Evolutionary conservation across 1,140 invertebrate genomes (phyloP).

Genomic region (Macrobrachium nipponense): DNA sequence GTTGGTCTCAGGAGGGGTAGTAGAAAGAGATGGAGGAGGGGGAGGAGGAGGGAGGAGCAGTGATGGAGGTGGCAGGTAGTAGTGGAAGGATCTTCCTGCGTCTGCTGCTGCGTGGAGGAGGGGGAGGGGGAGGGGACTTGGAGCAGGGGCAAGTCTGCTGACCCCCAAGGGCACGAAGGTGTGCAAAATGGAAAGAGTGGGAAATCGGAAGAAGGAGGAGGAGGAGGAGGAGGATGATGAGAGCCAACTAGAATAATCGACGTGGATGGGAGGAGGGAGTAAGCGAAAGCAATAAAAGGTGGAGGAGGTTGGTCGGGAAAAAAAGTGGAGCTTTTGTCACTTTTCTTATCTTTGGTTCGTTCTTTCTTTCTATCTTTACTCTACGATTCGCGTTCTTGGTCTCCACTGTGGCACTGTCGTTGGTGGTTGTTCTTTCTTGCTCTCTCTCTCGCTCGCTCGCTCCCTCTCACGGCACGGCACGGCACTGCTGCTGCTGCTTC

Average conservation of each 20-base stretch:
- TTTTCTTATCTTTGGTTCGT: neutral
- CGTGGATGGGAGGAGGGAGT: neutral
- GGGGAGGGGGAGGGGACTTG: too few species aligned
- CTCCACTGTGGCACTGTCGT: too few species aligned
- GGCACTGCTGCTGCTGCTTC: too few species aligned
- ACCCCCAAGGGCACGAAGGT: too few species aligned
- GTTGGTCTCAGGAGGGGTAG: too few species aligned
- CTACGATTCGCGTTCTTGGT: neutral
- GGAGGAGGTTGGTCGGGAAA: neutral
- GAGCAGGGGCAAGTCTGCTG: too few species aligned
- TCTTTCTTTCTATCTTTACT: neutral
- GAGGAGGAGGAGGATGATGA: neutral
- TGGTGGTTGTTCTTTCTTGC: too few species aligned
- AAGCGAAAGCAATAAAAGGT: slow-evolving; percentile 1
- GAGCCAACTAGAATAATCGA: neutral
- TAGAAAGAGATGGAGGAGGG: neutral
- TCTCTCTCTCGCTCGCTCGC: too few species aligned
- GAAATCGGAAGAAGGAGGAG: neutral
- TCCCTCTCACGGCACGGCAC: too few species aligned
- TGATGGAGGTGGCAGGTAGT: too few species aligned
- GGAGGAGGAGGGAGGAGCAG: neutral
- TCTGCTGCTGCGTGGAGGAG: too few species aligned
- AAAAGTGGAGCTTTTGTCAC: neutral
- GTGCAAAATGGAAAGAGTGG: neutral
- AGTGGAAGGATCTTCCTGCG: too few species aligned